Evolutionary conservation across 2,888 invertebrate species (phyloP), one percentile per base, ranked within the genome.

Genomic region (Crepidodera aurea): DNA sequence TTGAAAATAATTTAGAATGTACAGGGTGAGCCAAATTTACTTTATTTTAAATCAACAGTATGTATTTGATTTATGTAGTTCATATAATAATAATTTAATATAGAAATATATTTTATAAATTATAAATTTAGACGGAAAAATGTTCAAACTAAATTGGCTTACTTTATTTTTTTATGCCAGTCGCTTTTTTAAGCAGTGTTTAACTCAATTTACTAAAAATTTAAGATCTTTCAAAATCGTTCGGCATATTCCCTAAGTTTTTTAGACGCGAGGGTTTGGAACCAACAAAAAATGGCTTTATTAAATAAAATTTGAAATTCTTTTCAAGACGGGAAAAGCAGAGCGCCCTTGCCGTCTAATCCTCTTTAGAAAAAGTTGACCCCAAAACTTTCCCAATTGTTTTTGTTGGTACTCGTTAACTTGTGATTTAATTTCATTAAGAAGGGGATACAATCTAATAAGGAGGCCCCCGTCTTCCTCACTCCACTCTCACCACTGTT

Each of bases 401-500:
- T 57, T 57, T 57, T 57, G 48, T 37, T 50, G 57, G 48, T 57
- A 57, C 57, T 50, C 57, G 57, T 57, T 57, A 57, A 57, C 57
- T 57, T 39, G 57, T 57, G 57, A 57, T 57, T 57, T 57, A 57
- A 57, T 57, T 57, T 57, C 57, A 48, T 57, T 57, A 57, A 57
- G 48, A 48, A 50, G 57, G 48, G 57, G 57, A 57, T 40, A 50
- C 57, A 57, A 57, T 57, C 57, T 57, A 57, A 57, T 57, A 57
- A 57, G 57, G 25, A 16, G 12, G 16, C 13, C 29, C 3, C 27
- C 39, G 39, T 39, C 18, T 37, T 46, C 15, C 25, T 22, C 18
- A 18, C 25, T 18, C 48, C 57, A 32, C 48, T 27, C 10, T 27
- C 25, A 18, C 25, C 65, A 59, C 64, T 75, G 76, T 77, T 77